phyloP scores from a whole-genome alignment of 1,140 invertebrate genomes.

The Pinna nobilis region DNA sequence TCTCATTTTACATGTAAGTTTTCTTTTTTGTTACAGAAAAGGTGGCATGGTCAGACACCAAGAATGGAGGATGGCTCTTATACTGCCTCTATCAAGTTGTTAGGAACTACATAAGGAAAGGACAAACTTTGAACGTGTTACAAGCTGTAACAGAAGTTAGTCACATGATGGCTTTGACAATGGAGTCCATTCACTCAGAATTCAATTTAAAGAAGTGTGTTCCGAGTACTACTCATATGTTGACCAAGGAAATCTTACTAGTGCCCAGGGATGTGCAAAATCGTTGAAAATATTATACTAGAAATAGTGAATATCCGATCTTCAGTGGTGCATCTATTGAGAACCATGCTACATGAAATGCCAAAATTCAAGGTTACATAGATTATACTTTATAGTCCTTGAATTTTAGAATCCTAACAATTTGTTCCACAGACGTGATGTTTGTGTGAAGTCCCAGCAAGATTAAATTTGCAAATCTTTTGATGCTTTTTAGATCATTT shows the following conservation, averaged over 20 bases:
- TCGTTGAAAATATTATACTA: background rate
- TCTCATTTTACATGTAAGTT: too few relatives aligned
- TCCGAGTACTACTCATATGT: background rate
- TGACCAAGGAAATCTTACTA: background rate
- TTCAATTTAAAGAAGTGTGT: background rate
- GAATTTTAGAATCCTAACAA: too few relatives aligned
- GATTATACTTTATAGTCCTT: too few relatives aligned
- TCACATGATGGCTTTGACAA: background rate
- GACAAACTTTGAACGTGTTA: background rate
- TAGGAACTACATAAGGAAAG: background rate
- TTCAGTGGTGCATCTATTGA: too few relatives aligned
- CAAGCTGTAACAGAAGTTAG: background rate
- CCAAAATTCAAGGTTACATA: too few relatives aligned
- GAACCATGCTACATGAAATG: too few relatives aligned
- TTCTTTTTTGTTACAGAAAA: constrained; percentile 1
- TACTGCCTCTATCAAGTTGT: background rate
- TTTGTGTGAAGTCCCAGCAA: too few relatives aligned
- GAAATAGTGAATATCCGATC: too few relatives aligned
- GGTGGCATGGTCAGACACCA: constrained; percentile 7
- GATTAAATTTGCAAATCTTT: too few relatives aligned
- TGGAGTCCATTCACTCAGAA: background rate
- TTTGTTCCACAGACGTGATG: too few relatives aligned
- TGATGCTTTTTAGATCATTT: too few relatives aligned
- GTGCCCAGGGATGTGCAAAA: too few relatives aligned
- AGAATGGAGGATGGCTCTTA: constrained; percentile 1